These are phyloP conservation scores for Moxostoma hubbsi DNA, from an alignment of 2,797 vertebrate genomes.

Conservation along the genomic window DNA sequence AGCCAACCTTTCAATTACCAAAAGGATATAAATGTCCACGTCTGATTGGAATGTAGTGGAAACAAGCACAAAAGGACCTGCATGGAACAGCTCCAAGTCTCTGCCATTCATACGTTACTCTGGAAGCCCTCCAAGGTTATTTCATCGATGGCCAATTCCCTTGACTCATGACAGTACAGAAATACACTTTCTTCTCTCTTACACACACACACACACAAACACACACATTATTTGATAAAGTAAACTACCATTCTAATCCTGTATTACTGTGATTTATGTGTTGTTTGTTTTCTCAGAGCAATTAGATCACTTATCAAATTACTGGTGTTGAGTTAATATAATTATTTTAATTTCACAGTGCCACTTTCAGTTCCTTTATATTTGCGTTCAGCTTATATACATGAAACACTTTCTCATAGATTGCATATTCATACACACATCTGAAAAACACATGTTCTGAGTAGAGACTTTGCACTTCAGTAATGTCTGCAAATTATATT, in stretches of 20 bases:
- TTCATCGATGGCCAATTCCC: slow-evolving; percentile 72
- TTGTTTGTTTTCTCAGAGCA: slow-evolving; percentile 28
- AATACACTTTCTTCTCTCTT: slow-evolving; percentile 47
- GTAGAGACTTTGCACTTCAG: neutral
- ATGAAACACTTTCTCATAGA: neutral
- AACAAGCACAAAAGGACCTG: slow-evolving; percentile 73
- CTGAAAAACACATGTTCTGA: neutral
- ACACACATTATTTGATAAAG: slow-evolving; percentile 15
- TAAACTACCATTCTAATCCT: slow-evolving; percentile 13
- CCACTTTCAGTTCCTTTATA: neutral
- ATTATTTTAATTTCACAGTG: neutral
- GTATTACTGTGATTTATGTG: slow-evolving; percentile 25
- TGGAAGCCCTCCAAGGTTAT: slow-evolving; percentile 80
- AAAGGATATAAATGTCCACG: slow-evolving; percentile 76
- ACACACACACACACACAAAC: neutral
- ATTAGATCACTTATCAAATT: slow-evolving; percentile 31
- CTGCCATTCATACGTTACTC: slow-evolving; percentile 73
- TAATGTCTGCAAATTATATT: neutral
- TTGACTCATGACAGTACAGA: slow-evolving; percentile 54
- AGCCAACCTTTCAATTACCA: slow-evolving; percentile 79
- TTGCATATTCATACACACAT: neutral
- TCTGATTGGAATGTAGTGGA: slow-evolving; percentile 78
- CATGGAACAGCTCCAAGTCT: slow-evolving; percentile 74
- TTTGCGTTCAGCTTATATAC: neutral
- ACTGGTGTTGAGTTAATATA: slow-evolving; percentile 18